These are phyloP conservation scores for Dipodomys spectabilis DNA, from an alignment of 2,113 vertebrate genomes.

Conservation along the genomic window DNA sequence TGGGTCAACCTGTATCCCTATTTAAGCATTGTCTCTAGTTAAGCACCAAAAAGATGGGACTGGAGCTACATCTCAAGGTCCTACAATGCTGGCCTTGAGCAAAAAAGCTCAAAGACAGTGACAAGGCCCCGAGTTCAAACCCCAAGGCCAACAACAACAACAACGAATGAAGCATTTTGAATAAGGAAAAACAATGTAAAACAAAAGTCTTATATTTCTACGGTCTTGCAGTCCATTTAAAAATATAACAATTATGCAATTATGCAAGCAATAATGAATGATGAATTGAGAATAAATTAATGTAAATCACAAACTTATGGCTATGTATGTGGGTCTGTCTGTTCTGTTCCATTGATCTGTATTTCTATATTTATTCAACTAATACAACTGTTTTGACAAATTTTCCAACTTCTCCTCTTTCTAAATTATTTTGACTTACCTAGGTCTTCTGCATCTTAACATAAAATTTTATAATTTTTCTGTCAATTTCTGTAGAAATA, in stretches of 20 bases:
- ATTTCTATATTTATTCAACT: background rate
- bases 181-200: background rate
- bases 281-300: constrained; percentile 9
- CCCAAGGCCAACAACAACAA: background rate
- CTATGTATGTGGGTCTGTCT: background rate
- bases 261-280: background rate
- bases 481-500: too few relatives aligned
- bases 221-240: background rate
- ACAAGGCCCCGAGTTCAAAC: too few relatives aligned
- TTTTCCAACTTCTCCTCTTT: background rate
- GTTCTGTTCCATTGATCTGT: background rate
- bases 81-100: too few relatives aligned
- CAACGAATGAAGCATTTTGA: background rate
- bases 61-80: too few relatives aligned
- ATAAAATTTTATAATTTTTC: too few relatives aligned
- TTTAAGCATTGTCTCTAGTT: too few relatives aligned
- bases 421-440: background rate
- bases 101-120: too few relatives aligned
- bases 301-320: background rate
- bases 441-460: background rate
- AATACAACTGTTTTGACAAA: background rate
- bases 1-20: too few relatives aligned
- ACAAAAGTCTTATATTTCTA: background rate
- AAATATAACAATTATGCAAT: background rate
- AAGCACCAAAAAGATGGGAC: too few relatives aligned